Conservation (phyloP, 2,797 vertebrate genomes). For the Melopsittacus undulatus region DNA sequence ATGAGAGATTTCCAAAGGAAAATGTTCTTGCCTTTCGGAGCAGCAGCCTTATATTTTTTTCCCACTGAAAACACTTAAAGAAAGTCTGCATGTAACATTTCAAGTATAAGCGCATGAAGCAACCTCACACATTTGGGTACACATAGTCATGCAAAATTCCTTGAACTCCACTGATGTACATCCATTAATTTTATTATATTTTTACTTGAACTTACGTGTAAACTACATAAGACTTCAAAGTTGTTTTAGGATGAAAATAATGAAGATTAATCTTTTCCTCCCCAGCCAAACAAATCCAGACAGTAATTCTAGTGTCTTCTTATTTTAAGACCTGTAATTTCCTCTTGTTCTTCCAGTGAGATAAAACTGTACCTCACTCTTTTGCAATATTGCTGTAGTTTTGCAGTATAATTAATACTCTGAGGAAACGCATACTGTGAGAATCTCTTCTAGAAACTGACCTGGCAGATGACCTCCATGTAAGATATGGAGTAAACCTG, state of each 20-base stretch:
- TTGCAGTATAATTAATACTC: constrained; percentile 72
- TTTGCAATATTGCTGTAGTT: constrained; percentile 44
- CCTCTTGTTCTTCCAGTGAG: background rate
- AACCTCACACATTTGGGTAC: background rate
- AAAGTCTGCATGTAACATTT: background rate
- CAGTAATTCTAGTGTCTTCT: background rate
- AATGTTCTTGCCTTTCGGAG: background rate
- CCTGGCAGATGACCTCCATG: constrained; percentile 63
- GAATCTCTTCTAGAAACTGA: constrained; percentile 66
- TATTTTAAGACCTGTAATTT: constrained; percentile 2
- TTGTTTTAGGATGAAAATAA: background rate
- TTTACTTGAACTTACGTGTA: background rate
- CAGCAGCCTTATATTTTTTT: background rate
- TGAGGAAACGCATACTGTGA: constrained; percentile 66
- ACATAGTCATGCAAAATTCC: background rate
- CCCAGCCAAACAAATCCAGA: background rate
- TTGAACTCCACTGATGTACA: background rate
- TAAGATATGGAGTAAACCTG: constrained; percentile 50
- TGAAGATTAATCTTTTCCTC: background rate
- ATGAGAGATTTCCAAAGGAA: background rate
- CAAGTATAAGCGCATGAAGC: background rate
- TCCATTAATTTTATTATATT: background rate
- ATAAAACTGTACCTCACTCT: background rate
- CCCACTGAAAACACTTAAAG: background rate
- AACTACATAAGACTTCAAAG: background rate